Conservation (phyloP, 2,797 vertebrate genomes). For the Hydrocynus forskahlii region DNA sequence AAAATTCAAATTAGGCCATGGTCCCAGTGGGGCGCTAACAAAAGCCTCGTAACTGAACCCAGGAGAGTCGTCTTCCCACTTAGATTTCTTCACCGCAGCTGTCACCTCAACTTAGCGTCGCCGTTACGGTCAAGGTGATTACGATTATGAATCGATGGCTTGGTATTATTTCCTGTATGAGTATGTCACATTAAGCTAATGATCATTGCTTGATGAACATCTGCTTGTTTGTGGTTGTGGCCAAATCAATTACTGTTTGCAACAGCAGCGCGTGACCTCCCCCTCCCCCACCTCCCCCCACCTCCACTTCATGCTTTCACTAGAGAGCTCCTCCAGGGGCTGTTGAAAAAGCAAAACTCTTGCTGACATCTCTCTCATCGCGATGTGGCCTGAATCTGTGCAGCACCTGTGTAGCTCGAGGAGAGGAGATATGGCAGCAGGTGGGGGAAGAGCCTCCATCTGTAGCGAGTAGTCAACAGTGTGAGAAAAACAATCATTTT, state of each 20-base stretch:
- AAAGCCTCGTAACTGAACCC: not conserved
- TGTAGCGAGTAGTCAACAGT: slow-evolving; percentile 29
- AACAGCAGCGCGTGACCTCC: slow-evolving; percentile 20
- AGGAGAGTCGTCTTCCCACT: not conserved
- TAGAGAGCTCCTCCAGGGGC: slow-evolving; percentile 17
- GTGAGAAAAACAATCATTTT: slow-evolving; percentile 44
- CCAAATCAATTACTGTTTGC: slow-evolving; percentile 45
- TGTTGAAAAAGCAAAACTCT: slow-evolving; percentile 17
- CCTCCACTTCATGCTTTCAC: not conserved
- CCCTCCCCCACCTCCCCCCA: not conserved
- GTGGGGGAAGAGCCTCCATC: slow-evolving; percentile 23
- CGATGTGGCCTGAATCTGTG: not conserved
- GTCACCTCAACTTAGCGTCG: slow-evolving; percentile 42
- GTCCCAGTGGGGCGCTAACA: not conserved
- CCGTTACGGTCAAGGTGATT: slow-evolving; percentile 42
- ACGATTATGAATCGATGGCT: slow-evolving; percentile 52
- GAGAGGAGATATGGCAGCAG: slow-evolving; percentile 3
- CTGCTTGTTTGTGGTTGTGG: slow-evolving; percentile 51
- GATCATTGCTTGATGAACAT: slow-evolving; percentile 54
- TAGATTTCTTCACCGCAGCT: not conserved
- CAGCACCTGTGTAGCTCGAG: slow-evolving; percentile 18
- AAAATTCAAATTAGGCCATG: not conserved
- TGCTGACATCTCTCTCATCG: slow-evolving; percentile 29
- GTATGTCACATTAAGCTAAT: slow-evolving; percentile 54
- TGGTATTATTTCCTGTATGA: slow-evolving; percentile 46